phyloP scores from a whole-genome alignment of 2,113 vertebrate genomes.

The Sula dactylatra region DNA sequence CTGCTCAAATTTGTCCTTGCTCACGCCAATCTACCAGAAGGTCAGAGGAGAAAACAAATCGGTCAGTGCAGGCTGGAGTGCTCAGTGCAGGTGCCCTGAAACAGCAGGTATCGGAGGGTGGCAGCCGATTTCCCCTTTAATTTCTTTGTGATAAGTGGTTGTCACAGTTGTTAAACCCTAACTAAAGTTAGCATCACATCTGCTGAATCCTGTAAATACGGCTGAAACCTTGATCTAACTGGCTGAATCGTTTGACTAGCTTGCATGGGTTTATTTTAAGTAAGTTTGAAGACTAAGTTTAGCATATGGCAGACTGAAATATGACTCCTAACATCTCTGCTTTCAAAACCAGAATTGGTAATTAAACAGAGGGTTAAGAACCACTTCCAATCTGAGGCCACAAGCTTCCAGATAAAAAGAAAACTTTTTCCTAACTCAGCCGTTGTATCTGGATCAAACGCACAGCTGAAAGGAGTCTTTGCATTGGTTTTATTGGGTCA shows the following conservation, averaged over 20 bases:
- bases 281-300: neutral
- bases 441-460: neutral
- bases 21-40: neutral
- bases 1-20: neutral
- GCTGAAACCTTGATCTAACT: neutral
- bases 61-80: neutral
- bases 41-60: neutral
- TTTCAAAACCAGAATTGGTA: slow-evolving; percentile 3
- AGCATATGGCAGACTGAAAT: neutral
- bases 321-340: neutral
- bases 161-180: neutral
- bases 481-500: neutral
- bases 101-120: neutral
- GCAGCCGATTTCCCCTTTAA: neutral
- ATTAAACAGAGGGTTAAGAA: neutral
- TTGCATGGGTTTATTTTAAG: neutral
- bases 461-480: neutral
- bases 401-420: neutral
- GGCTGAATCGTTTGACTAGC: neutral
- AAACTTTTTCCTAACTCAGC: neutral
- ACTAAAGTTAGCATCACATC: neutral
- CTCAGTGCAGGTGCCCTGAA: neutral
- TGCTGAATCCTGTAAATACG: neutral
- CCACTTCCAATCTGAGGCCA: neutral
- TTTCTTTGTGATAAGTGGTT: neutral